These are phyloP conservation scores for Pedetes capensis DNA, from an alignment of 2,113 vertebrate species.

Conservation along the genomic window DNA sequence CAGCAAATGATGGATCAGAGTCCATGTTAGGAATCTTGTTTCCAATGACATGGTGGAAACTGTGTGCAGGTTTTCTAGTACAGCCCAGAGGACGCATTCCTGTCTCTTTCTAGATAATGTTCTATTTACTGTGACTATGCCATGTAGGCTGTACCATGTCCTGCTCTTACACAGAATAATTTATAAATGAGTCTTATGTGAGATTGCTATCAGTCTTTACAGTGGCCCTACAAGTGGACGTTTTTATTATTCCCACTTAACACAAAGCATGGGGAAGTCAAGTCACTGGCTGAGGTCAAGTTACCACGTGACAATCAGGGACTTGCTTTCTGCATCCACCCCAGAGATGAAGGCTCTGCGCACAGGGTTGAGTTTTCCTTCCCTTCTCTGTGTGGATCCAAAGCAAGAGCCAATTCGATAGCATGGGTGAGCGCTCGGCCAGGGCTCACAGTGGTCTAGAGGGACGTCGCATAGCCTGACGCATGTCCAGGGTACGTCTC, in stretches of 20 bases:
- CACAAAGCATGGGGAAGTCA: not conserved
- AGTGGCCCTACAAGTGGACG: not conserved
- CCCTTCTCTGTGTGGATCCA: accelerated
- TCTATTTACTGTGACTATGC: not conserved
- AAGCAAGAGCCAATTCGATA: accelerated
- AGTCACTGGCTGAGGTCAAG: too few species aligned
- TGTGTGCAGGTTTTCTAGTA: not conserved
- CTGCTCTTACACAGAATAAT: not conserved
- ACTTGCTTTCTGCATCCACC: not conserved
- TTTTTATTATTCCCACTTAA: not conserved
- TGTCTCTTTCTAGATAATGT: not conserved
- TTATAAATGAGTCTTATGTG: not conserved
- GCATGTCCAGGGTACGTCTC: accelerated
- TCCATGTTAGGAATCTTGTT: not conserved
- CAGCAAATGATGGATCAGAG: accelerated
- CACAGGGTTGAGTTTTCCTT: not conserved
- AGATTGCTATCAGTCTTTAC: not conserved
- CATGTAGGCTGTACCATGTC: too few species aligned
- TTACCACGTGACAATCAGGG: not conserved
- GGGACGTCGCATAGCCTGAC: not conserved
- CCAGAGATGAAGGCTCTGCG: not conserved
- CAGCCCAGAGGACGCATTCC: not conserved
- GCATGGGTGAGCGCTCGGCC: accelerated
- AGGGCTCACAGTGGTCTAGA: accelerated
- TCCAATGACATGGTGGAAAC: not conserved